phyloP scores from a whole-genome alignment of 2,113 vertebrate species.

The Callocephalon fimbriatum region DNA sequence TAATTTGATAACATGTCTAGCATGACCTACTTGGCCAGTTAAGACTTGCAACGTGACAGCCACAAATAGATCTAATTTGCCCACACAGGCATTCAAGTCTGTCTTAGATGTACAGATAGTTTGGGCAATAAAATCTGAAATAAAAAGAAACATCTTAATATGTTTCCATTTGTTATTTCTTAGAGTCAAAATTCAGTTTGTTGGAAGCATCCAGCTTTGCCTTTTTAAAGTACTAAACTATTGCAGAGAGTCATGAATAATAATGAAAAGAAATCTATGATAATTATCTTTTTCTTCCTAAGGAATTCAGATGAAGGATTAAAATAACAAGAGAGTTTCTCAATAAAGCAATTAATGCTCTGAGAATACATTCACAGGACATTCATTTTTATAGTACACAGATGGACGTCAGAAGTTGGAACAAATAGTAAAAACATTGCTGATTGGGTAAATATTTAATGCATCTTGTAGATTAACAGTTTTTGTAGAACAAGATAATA shows the following conservation, averaged over 20 bases:
- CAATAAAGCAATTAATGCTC: not conserved
- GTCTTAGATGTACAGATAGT: not conserved
- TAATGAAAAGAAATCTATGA: not conserved
- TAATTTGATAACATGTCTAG: not conserved
- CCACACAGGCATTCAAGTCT: not conserved
- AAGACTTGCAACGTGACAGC: not conserved
- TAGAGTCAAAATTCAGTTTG: not conserved
- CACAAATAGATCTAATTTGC: rapidly evolving
- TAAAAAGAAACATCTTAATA: not conserved
- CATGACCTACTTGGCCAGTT: not conserved
- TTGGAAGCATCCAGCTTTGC: not conserved
- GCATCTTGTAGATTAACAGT: not conserved
- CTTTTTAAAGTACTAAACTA: not conserved
- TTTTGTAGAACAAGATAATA: not conserved
- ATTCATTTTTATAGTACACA: not conserved
- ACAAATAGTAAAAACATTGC: not conserved
- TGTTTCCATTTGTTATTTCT: not conserved
- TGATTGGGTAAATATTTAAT: not conserved
- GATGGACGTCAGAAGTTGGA: not conserved
- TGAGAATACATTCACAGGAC: not conserved
- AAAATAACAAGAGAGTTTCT: not conserved
- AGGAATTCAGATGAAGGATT: not conserved
- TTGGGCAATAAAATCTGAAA: not conserved
- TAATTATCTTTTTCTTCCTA: not conserved
- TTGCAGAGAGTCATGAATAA: not conserved